Evolutionary conservation across 2,113 vertebrate species (phyloP).

Genomic region (Malurus elegans): DNA sequence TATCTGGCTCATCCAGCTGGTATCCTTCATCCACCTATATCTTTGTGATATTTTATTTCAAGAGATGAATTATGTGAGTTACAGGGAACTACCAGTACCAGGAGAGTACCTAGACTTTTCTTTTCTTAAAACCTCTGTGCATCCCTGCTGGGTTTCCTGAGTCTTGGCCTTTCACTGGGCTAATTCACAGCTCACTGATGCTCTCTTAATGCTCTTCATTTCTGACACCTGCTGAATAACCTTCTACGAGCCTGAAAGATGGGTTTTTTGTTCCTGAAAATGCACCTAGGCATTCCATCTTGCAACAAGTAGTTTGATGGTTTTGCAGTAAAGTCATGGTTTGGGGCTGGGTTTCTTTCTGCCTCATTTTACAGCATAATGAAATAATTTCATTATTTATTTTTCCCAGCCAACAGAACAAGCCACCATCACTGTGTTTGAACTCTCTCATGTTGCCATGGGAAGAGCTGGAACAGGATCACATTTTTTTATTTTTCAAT

Average conservation of each 20-base stretch:
- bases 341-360: background rate
- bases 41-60: background rate
- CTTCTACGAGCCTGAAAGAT: background rate
- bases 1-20: background rate
- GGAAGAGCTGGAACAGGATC: background rate
- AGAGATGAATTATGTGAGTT: background rate
- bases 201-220: background rate
- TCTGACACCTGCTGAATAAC: background rate
- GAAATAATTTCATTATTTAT: background rate
- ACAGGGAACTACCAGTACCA: background rate
- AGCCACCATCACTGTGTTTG: background rate
- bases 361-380: background rate
- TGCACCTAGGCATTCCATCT: background rate
- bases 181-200: background rate
- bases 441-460: accelerated
- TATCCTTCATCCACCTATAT: background rate
- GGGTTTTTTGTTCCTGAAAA: background rate
- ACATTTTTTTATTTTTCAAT: background rate
- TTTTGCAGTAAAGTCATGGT: background rate
- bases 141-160: background rate
- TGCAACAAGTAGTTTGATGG: background rate
- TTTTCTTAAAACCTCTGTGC: background rate
- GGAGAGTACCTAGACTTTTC: background rate
- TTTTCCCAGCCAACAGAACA: background rate
- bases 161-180: background rate